Evolutionary conservation across 2,888 invertebrate species (phyloP).

Genomic region (Junonia oenone): DNA sequence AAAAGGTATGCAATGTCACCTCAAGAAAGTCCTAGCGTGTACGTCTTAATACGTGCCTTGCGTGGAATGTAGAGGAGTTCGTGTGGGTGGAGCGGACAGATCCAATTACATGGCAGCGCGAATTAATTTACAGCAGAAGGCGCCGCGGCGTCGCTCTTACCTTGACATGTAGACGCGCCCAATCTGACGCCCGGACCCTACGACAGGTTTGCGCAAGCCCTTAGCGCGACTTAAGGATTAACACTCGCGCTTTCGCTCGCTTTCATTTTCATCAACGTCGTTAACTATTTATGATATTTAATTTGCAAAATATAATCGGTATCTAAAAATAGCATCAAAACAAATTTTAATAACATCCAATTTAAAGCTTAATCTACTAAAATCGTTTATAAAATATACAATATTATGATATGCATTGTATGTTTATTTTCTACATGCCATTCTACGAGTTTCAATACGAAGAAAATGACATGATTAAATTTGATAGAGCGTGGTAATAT

Average conservation of each 20-base stretch:
- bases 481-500: slow-evolving; percentile 26
- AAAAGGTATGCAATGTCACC: not conserved
- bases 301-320: not conserved
- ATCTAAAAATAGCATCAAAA: not conserved
- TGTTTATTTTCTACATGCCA: not conserved
- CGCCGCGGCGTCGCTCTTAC: slow-evolving; percentile 44
- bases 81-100: slow-evolving; percentile 54
- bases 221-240: slow-evolving; percentile 32
- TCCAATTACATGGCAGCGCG: slow-evolving; percentile 63
- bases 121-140: slow-evolving; percentile 61
- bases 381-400: not conserved
- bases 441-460: slow-evolving; percentile 16
- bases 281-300: slow-evolving; percentile 5
- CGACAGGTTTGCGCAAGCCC: slow-evolving; percentile 39
- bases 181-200: slow-evolving; percentile 45
- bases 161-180: slow-evolving; percentile 40
- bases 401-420: not conserved
- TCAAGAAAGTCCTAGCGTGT: slow-evolving; percentile 1
- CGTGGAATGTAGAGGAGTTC: slow-evolving; percentile 33
- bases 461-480: slow-evolving; percentile 23
- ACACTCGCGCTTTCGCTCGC: slow-evolving; percentile 31
- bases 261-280: slow-evolving; percentile 28
- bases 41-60: slow-evolving; percentile 26
- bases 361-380: not conserved
- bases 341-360: not conserved